Evolutionary conservation across 2,888 invertebrate species (phyloP).

Genomic region (Polietes domitor): DNA sequence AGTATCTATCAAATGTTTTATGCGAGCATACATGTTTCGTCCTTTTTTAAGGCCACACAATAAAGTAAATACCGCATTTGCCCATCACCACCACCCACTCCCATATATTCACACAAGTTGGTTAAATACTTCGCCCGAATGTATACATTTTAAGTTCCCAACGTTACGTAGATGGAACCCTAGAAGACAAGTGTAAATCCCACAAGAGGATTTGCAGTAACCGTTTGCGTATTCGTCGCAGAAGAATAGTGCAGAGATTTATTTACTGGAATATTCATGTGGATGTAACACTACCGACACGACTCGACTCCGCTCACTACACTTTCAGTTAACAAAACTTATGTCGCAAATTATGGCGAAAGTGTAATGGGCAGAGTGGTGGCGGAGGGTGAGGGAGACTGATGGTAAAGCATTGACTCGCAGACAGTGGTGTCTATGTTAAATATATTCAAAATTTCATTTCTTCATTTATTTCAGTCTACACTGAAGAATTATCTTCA

Average conservation of each 20-base stretch:
- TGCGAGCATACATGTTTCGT: not conserved
- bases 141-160: no score
- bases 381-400: not conserved
- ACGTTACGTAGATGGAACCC: constrained; percentile 2
- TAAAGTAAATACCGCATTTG: not conserved
- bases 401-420: not conserved
- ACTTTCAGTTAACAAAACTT: constrained; percentile 50
- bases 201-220: constrained; percentile 52
- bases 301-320: not conserved
- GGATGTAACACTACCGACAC: constrained; percentile 21
- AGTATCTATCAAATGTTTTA: constrained; percentile 55
- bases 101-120: not conserved
- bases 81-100: constrained; percentile 6
- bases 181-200: constrained; percentile 51
- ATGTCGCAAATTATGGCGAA: constrained; percentile 51
- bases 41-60: constrained; percentile 52
- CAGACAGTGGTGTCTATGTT: constrained; percentile 53
- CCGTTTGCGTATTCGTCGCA: constrained; percentile 32
- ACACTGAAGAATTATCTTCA: no score
- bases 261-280: constrained; percentile 53
- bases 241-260: constrained; percentile 54
- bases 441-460: no score
- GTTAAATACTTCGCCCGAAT: not conserved
- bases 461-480: no score
- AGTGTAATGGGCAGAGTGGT: not conserved